Percentiles rank a stretch among this genome's conserved stretches.
Evolutionary conservation across 2,797 vertebrate species (phyloP).

Genomic region (Anguilla marmorata): DNA sequence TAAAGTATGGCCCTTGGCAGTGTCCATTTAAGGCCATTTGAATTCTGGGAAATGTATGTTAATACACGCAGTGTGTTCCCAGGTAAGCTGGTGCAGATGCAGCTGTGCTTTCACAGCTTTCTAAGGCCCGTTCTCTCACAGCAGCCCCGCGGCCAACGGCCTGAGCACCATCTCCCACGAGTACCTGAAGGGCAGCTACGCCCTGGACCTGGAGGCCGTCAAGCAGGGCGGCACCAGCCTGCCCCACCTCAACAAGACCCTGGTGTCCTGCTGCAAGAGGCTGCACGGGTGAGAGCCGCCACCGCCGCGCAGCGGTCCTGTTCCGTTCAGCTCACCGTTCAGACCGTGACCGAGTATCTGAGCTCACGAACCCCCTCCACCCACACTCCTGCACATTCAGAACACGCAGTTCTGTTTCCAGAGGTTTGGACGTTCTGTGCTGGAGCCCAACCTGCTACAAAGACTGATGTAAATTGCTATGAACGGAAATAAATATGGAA

Average conservation of each 20-base stretch:
- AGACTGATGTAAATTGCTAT: not conserved
- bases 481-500: too few species aligned
- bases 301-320: not conserved
- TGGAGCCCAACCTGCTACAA: not conserved
- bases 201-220: slow-evolving; percentile 90
- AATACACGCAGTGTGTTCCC: not conserved
- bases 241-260: slow-evolving; percentile 91
- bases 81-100: not conserved
- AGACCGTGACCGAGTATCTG: not conserved
- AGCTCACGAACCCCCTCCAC: not conserved
- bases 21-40: not conserved
- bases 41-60: not conserved
- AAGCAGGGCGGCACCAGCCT: slow-evolving; percentile 83
- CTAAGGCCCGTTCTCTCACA: slow-evolving; percentile 12
- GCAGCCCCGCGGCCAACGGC: slow-evolving; percentile 78
- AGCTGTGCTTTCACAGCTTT: not conserved
- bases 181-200: slow-evolving; percentile 93
- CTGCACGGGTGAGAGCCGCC: slow-evolving; percentile 79
- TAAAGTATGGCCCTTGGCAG: not conserved
- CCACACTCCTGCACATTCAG: too few species aligned
- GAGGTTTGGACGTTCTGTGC: not conserved
- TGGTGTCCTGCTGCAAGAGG: slow-evolving; percentile 86
- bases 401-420: too few species aligned
- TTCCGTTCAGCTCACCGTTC: not conserved
- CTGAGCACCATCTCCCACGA: slow-evolving; percentile 90